Percentiles rank a stretch among this genome's conserved stretches.
phyloP scores from a whole-genome alignment of 2,113 vertebrate species.

The Scolopax mira region DNA sequence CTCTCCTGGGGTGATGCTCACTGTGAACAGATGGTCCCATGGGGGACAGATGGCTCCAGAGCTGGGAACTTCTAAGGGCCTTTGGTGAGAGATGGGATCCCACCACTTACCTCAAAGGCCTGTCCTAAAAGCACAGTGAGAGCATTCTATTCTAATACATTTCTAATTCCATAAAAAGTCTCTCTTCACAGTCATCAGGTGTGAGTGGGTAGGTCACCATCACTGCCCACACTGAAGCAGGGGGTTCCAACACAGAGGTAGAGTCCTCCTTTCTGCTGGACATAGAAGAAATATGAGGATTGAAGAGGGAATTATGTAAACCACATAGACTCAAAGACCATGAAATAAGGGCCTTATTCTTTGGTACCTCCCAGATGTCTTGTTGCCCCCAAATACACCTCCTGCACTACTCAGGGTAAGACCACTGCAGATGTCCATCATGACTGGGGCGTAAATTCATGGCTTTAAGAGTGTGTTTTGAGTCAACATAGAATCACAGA shows the following conservation, averaged over 20 bases:
- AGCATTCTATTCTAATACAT: neutral
- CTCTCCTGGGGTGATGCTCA: constrained; percentile 8
- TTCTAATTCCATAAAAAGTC: neutral
- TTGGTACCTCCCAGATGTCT: neutral
- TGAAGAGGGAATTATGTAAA: neutral
- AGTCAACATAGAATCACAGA: neutral
- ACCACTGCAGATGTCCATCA: neutral
- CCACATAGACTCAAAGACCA: neutral
- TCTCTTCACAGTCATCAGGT: neutral
- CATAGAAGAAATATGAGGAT: neutral
- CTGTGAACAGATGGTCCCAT: constrained; percentile 41
- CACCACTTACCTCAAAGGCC: constrained; percentile 1
- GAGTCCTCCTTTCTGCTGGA: neutral
- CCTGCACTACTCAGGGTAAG: neutral
- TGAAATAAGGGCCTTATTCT: neutral
- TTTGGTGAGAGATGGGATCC: neutral
- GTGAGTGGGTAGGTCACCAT: neutral
- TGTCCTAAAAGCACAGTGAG: neutral
- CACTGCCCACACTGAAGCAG: neutral
- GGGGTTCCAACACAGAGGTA: neutral
- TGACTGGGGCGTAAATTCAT: neutral
- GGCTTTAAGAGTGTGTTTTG: neutral
- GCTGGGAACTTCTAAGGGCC: constrained; percentile 26
- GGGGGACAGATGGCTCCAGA: constrained; percentile 12
- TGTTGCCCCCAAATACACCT: neutral